phyloP scores from a whole-genome alignment of 1,140 invertebrate genomes.

The Drosophila ohnishii region DNA sequence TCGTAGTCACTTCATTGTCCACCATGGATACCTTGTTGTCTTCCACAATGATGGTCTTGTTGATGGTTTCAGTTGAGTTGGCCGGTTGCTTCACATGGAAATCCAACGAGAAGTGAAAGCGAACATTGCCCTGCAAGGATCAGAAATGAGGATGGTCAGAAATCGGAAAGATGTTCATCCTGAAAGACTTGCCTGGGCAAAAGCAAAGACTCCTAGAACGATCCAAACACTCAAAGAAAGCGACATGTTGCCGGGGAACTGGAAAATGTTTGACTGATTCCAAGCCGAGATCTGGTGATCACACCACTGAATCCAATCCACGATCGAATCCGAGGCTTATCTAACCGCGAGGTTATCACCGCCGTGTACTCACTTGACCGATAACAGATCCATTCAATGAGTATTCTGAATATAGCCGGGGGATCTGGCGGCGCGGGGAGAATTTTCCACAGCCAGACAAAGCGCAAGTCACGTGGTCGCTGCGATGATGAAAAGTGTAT shows the following conservation, averaged over 20 bases:
- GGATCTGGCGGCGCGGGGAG: background rate
- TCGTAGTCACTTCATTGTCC: conserved; percentile 30
- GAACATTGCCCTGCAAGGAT: conserved; percentile 43
- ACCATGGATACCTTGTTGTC: conserved; percentile 50
- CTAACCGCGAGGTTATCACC: conserved; percentile 28
- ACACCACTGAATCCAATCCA: conserved; percentile 50
- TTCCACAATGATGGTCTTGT: conserved; percentile 54
- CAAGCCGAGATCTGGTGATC: conserved; percentile 60
- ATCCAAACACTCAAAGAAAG: conserved; percentile 19
- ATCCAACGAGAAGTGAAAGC: conserved; percentile 61
- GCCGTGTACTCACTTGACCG: conserved; percentile 24
- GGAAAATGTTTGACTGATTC: conserved; percentile 45
- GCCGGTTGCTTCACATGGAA: conserved; percentile 52
- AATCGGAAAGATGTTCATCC: background rate
- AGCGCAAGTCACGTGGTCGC: conserved; percentile 31
- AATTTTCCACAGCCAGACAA: conserved; percentile 21
- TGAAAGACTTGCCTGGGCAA: conserved; percentile 34
- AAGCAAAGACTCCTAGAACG: conserved; percentile 18
- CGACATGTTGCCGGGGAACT: conserved; percentile 52
- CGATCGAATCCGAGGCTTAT: conserved; percentile 12
- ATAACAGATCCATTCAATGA: conserved; percentile 46
- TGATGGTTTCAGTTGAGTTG: conserved; percentile 33
- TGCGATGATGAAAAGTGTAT: conserved; percentile 14
- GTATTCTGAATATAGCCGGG: background rate
- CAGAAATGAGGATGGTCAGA: background rate